Base-by-base conservation (phyloP, 2,113 vertebrate genomes). In the Geococcyx californianus region DNA sequence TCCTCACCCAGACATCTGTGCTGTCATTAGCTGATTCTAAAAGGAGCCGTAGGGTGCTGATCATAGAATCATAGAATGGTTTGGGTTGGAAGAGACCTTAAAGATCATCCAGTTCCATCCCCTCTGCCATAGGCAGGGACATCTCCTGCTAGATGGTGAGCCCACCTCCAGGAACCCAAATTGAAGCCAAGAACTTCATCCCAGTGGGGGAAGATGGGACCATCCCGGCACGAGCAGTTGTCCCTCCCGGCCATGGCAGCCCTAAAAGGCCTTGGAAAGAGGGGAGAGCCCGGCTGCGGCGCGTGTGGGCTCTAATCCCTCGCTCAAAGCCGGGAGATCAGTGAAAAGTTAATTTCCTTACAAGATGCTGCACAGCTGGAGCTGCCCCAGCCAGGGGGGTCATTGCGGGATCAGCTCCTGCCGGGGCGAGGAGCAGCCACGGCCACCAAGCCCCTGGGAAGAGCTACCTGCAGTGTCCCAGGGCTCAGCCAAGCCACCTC, bases 261-360 rank as follows among this genome's bases (percentile, higher is more conserved):
- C 51, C 94, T 38, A 24, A 86, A 74, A 58, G 28, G 38, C 52
- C 34, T 79, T 1, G 2, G 69, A 25, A 74, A 56, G 58, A 59
- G 19, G 40, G 45, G 29, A 67, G 64, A 80, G 88, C 34, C 62
- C 0, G 0, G 31, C 34, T 0, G 0, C 3, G 10, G 77, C 2
- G 0, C 11, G 14, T 84, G 69, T 66, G 75, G 73, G 85, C 91
- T 85, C 76, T 91, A 90, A 94, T 94, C 69, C 76, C 47, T 56
- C 1, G 28, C 51, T 69, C 52, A 73, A 70, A 94, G 68, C 93
- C 2, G 3, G 47, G 51, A 84, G 79, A 94, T 96, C 95, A 87
- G 74, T 84, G 83, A 47, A 93, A 96, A 96, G 91, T 96, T 96
- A 84, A 96, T 97, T 96, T 96, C 87, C 67, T 96, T 80, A 92